A percentile compares a stretch with the other conserved stretches of the same genome.
These are phyloP conservation scores for Poicephalus meyeri DNA, from an alignment of 2,113 vertebrate genomes.

Conservation along the genomic window DNA sequence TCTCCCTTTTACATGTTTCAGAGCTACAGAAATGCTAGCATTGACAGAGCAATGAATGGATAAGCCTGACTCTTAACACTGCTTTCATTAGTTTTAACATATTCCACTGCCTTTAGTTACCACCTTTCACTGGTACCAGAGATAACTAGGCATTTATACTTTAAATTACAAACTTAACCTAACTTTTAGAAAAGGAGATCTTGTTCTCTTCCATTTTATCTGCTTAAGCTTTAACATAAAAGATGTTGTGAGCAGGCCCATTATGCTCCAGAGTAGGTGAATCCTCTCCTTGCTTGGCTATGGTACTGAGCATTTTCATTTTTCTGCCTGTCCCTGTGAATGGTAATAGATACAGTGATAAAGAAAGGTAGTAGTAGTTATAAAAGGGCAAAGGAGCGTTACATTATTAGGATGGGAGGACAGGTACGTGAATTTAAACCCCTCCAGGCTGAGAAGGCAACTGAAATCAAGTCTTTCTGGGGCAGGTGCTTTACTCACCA, in stretches of 20 bases:
- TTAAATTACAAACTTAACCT: not conserved
- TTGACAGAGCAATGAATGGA: not conserved
- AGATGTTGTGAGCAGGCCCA: not conserved
- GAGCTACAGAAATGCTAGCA: not conserved
- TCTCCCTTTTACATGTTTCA: not conserved
- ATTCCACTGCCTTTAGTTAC: not conserved
- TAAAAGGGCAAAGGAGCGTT: not conserved
- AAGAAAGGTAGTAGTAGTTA: not conserved
- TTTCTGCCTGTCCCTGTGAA: not conserved
- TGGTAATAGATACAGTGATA: accelerated
- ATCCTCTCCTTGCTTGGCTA: not conserved
- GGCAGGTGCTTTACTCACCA: not conserved
- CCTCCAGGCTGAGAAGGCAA: not conserved
- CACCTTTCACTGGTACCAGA: not conserved
- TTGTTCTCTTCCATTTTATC: not conserved
- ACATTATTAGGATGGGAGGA: not conserved
- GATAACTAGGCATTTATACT: not conserved
- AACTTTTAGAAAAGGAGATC: not conserved
- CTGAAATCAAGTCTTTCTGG: not conserved
- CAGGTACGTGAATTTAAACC: not conserved
- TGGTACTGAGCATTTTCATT: not conserved
- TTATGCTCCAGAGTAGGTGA: not conserved
- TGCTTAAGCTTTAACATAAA: not conserved
- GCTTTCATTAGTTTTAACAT: not conserved
- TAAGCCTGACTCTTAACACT: not conserved